Evolutionary conservation across 2,113 vertebrate genomes (phyloP), one percentile per base, ranked within the genome.

Genomic region (Sebastes schlegelii): DNA sequence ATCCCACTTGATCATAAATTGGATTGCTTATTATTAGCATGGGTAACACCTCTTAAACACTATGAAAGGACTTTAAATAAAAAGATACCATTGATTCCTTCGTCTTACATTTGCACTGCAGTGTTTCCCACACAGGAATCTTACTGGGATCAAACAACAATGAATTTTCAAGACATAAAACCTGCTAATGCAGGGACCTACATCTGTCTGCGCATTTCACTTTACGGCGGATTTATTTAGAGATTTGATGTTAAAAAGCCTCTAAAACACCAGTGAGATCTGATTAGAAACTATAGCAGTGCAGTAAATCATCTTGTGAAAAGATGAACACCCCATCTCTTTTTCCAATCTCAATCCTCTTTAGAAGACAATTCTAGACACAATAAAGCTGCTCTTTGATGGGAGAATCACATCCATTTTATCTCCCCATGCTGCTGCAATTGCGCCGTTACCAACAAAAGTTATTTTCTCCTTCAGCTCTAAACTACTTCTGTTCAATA

Each of bases 401-500:
- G 80, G 70, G 68, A 84, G 85, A 88, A 88, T 92, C 88, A 84
- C 80, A 90, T 79, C 76, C 79, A 86, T 89, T 92, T 90, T 83
- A 82, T 88, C 86, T 91, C 74, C 63, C 79, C 21, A 1, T 71
- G 77, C 66, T 71, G 58, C 84, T n/a, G 57, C 79, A 72, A 88
- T 69, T 77, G 76, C 78, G 81, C 70, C 2, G 4, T 66, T 87
- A 62, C 80, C 80, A 76, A 79, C 67, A 89, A 88, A 93, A 86
- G 68, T 89, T 88, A 66, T 88, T 85, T 90, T 88, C 75, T 86
- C 74, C 60, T 60, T 67, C 65, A 72, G 72, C 79, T 87, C 63
- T 73, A 76, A 92, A 91, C 78, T 86, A 85, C 83, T 87, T 89
- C 65, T 77, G 81, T 80, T 92, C 87, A 77, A 91, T 92, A 88